Evolutionary conservation across 2,113 vertebrate genomes (phyloP).

Genomic region (Callaeas wilsoni): DNA sequence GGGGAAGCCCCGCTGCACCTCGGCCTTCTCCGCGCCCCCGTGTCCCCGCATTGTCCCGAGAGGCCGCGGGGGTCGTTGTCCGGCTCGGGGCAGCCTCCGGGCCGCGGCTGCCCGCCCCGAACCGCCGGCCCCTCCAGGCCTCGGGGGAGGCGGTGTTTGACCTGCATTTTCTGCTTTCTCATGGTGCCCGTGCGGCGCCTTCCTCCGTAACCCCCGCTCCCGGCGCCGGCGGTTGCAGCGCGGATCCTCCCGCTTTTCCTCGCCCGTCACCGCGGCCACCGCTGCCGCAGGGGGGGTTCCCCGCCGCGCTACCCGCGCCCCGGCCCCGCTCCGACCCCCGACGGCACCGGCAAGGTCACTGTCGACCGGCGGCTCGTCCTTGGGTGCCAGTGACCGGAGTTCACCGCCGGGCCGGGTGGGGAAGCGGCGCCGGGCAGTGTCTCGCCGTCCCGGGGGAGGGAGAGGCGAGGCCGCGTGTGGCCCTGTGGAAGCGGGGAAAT

Average conservation of each 20-base stretch:
- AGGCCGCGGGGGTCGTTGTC: constrained; percentile 6
- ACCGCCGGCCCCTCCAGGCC: neutral
- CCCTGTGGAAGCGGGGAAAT: neutral
- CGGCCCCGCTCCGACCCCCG: neutral
- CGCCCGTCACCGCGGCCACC: neutral
- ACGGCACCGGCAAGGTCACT: constrained; percentile 64
- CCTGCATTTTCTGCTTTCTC: constrained; percentile 80
- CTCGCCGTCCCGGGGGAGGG: neutral
- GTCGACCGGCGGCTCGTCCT: constrained; percentile 25
- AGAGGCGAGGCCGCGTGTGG: neutral
- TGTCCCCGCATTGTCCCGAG: neutral
- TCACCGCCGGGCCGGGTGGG: neutral
- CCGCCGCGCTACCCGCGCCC: neutral
- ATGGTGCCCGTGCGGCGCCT: constrained; percentile 68
- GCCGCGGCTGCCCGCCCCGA: neutral
- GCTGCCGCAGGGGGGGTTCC: neutral
- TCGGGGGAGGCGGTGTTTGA: constrained; percentile 60
- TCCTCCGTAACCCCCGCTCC: constrained; percentile 38
- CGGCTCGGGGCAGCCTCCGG: constrained; percentile 21
- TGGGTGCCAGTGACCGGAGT: constrained; percentile 17
- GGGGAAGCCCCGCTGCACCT: neutral
- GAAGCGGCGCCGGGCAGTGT: neutral
- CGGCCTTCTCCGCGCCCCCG: neutral
- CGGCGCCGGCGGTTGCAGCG: neutral
- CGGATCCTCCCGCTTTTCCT: constrained; percentile 22